Conservation (phyloP, 1,140 invertebrate species). For the Spodoptera frugiperda region DNA sequence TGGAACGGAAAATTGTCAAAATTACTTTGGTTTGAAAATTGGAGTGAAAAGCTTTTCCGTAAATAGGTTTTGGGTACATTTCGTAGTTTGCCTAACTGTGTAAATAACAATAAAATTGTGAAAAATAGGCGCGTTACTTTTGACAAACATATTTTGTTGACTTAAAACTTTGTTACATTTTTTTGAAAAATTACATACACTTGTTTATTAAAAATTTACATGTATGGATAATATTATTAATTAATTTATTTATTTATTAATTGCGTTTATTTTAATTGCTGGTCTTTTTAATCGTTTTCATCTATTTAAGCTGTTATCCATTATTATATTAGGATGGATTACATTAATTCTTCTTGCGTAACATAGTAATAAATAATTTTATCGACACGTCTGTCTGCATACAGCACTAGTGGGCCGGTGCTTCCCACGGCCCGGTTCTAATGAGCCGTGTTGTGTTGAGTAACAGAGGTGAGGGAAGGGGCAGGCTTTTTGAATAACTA, state of each 20-base stretch:
- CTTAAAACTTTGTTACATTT: too few species aligned
- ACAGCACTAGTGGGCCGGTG: slow-evolving; percentile 60
- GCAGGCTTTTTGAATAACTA: slow-evolving; percentile 60
- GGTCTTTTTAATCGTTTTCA: too few species aligned
- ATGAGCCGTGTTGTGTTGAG: slow-evolving; percentile 79
- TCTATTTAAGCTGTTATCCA: not conserved
- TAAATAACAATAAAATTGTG: too few species aligned
- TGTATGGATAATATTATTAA: too few species aligned
- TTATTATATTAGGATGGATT: too few species aligned
- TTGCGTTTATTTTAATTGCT: too few species aligned
- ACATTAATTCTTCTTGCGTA: not conserved
- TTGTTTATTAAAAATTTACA: too few species aligned
- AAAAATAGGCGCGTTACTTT: too few species aligned
- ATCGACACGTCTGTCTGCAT: slow-evolving; percentile 56
- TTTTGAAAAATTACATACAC: too few species aligned
- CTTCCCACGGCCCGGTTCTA: slow-evolving; percentile 80
- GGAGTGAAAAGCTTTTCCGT: not conserved
- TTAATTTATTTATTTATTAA: too few species aligned
- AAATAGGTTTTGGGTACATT: not conserved
- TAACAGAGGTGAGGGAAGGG: slow-evolving; percentile 61
- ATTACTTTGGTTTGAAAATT: slow-evolving; percentile 2
- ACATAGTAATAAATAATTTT: not conserved
- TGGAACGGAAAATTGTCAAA: slow-evolving; percentile 14
- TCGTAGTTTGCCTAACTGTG: too few species aligned
- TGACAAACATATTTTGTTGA: too few species aligned